phyloP scores from a whole-genome alignment of 1,140 invertebrate genomes.

The Cheumatopsyche charites region DNA sequence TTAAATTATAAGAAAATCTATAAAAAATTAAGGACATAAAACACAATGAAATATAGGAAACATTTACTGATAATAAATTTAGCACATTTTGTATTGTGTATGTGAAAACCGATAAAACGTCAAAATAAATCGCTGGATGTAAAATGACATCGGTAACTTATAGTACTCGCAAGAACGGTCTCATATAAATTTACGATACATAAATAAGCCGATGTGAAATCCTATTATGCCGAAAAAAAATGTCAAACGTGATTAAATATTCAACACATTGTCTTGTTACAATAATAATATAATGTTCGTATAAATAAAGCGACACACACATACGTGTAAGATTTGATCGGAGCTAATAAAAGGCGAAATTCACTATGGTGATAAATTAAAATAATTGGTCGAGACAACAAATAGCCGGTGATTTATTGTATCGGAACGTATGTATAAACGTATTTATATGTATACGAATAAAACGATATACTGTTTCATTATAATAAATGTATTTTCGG shows the following conservation, averaged over 20 bases:
- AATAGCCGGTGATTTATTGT: conserved; percentile 24
- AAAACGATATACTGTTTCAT: neutral
- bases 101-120: too few species aligned
- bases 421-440: neutral
- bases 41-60: too few species aligned
- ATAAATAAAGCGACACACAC: conserved; percentile 1
- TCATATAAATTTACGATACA: neutral
- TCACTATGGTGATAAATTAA: conserved; percentile 10
- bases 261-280: conserved; percentile 16
- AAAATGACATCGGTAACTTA: conserved; percentile 7
- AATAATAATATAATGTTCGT: conserved; percentile 9
- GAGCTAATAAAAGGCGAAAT: conserved; percentile 11
- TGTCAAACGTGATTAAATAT: conserved; percentile 17
- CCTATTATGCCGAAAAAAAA: conserved; percentile 18
- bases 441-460: too few species aligned
- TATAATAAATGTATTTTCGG: conserved; percentile 22
- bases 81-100: too few species aligned
- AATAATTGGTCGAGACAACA: conserved; percentile 25
- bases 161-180: neutral
- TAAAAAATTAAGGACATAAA: too few species aligned
- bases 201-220: neutral
- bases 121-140: neutral
- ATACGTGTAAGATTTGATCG: neutral
- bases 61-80: too few species aligned
- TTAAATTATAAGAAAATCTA: too few species aligned